Percentiles rank a stretch among this genome's conserved stretches.
Conservation (phyloP, 2,888 invertebrate genomes). For the Maniola hyperantus region DNA sequence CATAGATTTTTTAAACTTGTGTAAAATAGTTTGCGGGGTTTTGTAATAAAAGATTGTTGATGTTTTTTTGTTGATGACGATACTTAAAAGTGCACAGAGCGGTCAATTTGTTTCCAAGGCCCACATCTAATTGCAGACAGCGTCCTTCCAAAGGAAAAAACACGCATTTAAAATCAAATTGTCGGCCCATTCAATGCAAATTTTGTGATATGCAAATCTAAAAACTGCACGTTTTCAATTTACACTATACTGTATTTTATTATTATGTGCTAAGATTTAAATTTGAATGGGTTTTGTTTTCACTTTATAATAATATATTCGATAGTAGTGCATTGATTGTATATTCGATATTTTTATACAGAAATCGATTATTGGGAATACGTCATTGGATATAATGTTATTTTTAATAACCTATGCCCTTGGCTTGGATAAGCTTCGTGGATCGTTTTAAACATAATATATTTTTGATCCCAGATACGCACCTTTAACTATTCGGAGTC, state of each 20-base stretch:
- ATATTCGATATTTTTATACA: constrained; percentile 5
- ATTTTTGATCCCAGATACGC: too few species aligned
- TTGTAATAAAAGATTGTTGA: too few species aligned
- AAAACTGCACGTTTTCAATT: constrained; percentile 26
- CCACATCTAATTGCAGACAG: constrained; percentile 30
- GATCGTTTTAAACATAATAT: too few species aligned
- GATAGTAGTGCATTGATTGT: background rate
- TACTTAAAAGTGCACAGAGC: background rate
- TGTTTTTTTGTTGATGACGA: background rate
- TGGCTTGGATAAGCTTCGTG: background rate
- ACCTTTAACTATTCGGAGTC: too few species aligned
- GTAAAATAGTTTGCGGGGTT: too few species aligned
- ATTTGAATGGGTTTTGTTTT: background rate
- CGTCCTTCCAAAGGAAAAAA: constrained; percentile 29
- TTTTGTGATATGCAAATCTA: constrained; percentile 37
- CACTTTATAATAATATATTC: background rate
- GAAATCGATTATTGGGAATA: constrained; percentile 2
- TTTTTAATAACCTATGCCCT: background rate
- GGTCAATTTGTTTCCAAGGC: constrained; percentile 17
- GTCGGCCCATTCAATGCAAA: constrained; percentile 49
- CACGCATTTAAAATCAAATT: constrained; percentile 39
- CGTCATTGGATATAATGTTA: background rate
- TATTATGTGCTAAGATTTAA: background rate
- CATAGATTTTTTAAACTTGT: too few species aligned
- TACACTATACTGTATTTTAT: constrained; percentile 18